Percentiles rank a stretch among this genome's conserved stretches.
These are phyloP conservation scores for Chaetura pelagica DNA, from an alignment of 2,113 vertebrate genomes.

Conservation along the genomic window DNA sequence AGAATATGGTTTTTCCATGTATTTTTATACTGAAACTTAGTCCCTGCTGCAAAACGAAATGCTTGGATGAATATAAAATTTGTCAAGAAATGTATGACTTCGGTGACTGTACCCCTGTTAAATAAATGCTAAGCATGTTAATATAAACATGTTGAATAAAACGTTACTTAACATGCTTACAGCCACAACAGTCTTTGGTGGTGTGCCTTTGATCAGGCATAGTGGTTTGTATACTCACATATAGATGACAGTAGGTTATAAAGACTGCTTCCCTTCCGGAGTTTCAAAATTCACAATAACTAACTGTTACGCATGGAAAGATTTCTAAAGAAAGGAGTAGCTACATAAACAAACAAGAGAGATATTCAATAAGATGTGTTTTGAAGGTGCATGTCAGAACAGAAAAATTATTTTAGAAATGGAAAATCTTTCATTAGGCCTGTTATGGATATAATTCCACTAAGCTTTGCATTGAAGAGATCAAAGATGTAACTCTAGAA, in stretches of 20 bases:
- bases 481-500: not conserved
- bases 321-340: not conserved
- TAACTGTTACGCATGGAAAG: not conserved
- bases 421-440: slow-evolving; percentile 29
- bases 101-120: not conserved
- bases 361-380: not conserved
- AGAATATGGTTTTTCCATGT: not conserved
- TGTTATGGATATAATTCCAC: not conserved
- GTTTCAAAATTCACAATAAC: slow-evolving; percentile 10
- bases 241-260: not conserved
- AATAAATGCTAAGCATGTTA: not conserved
- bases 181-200: not conserved
- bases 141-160: not conserved
- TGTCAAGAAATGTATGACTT: not conserved
- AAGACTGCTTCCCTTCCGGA: not conserved
- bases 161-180: not conserved
- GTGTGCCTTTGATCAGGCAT: not conserved
- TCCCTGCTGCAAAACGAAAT: not conserved
- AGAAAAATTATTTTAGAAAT: slow-evolving; percentile 31
- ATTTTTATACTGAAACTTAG: not conserved
- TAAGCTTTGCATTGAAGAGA: not conserved
- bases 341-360: not conserved
- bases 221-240: not conserved
- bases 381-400: not conserved
- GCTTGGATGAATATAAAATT: not conserved